Percentiles rank a stretch among this genome's conserved stretches.
Evolutionary conservation across 2,113 vertebrate species (phyloP).

Genomic region (Microcebus tavaratra): DNA sequence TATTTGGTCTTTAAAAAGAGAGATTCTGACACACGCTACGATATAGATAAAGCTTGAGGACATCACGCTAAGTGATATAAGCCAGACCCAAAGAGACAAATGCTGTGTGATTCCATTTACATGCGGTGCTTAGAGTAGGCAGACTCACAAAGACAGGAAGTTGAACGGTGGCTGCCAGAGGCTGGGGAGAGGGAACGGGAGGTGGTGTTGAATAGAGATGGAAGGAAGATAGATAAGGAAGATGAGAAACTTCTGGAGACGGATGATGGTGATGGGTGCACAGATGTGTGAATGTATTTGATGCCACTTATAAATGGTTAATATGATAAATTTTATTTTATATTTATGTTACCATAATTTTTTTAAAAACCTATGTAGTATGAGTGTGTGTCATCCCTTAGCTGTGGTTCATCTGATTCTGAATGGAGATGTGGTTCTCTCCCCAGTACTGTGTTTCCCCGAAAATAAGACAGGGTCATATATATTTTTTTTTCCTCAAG

Average conservation of each 20-base stretch:
- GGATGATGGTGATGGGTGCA: background rate
- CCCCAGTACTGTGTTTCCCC: too few species aligned
- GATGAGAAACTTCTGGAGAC: background rate
- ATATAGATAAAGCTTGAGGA: background rate
- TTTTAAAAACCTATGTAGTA: too few species aligned
- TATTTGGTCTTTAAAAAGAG: background rate
- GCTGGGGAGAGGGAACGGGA: accelerated
- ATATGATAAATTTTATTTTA: background rate
- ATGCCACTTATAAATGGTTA: background rate
- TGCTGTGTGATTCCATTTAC: background rate
- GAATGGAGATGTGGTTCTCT: background rate
- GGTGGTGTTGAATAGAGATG: background rate
- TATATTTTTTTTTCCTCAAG: too few species aligned
- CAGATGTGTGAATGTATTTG: background rate
- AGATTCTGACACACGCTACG: background rate
- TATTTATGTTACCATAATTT: too few species aligned
- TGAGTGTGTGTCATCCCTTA: background rate
- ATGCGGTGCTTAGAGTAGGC: background rate
- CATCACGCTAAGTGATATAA: background rate
- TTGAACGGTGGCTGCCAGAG: background rate
- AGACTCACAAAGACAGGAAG: background rate
- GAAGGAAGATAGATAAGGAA: background rate
- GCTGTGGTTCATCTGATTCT: accelerated
- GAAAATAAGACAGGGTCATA: too few species aligned
- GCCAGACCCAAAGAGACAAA: background rate